Conservation (phyloP, 2,797 vertebrate species). For the Spinibarbus caldwelli region DNA sequence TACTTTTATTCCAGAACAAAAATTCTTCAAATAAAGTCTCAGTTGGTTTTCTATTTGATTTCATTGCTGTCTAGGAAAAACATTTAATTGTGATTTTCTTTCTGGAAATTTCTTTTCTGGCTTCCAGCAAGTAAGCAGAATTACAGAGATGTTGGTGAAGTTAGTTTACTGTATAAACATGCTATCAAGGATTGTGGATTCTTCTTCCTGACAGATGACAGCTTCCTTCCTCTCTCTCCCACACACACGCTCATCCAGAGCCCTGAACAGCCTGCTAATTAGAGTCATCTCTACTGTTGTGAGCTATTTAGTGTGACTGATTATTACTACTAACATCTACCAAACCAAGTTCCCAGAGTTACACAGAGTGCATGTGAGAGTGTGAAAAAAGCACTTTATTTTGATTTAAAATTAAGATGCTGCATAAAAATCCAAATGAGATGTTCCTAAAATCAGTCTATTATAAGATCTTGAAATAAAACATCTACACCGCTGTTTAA, state of each 20-base stretch:
- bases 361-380: constrained; percentile 64
- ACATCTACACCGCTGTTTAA: neutral
- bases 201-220: constrained; percentile 90
- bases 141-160: neutral
- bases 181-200: neutral
- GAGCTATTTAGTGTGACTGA: constrained; percentile 99
- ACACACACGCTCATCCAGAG: constrained; percentile 92
- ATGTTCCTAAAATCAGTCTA: neutral
- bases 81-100: neutral
- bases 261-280: constrained; percentile 99
- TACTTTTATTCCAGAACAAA: neutral
- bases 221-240: constrained; percentile 94
- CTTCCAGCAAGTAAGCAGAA: neutral
- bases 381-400: neutral
- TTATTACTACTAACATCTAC: constrained; percentile 88
- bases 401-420: neutral
- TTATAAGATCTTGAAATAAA: neutral
- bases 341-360: constrained; percentile 56
- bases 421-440: neutral
- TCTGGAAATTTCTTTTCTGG: neutral
- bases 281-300: constrained; percentile 96
- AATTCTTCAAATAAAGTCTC: neutral
- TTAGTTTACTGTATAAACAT: neutral
- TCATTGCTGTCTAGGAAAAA: neutral
- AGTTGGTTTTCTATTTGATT: neutral